Percentiles rank a stretch among this genome's conserved stretches.
Conservation (phyloP, 2,797 vertebrate genomes). For the Cichlasoma orientale region DNA sequence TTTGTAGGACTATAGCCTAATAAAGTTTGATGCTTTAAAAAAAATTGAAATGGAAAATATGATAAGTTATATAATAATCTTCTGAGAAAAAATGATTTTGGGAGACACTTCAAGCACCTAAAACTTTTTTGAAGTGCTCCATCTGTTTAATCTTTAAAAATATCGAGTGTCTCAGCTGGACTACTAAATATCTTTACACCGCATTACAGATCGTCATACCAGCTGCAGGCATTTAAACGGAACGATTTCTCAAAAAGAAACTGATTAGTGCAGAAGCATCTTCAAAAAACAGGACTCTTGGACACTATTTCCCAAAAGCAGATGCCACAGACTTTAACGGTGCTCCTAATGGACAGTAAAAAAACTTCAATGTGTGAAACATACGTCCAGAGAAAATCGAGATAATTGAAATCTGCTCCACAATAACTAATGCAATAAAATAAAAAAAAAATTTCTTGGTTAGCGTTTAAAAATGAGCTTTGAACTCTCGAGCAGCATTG, state of each 20-base stretch:
- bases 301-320: conserved; percentile 4
- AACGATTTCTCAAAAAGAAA: background rate
- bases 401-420: conserved; percentile 11
- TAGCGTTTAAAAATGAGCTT: conserved; percentile 18
- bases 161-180: background rate
- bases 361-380: background rate
- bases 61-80: background rate
- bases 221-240: background rate
- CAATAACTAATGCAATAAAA: conserved; percentile 14
- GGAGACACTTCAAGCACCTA: background rate
- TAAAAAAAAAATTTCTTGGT: conserved; percentile 10
- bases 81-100: background rate
- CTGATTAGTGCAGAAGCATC: background rate
- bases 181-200: background rate
- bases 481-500: conserved; percentile 24
- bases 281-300: background rate
- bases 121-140: background rate
- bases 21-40: background rate
- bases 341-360: background rate
- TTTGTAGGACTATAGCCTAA: background rate
- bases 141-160: conserved; percentile 5
- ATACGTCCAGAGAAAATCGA: background rate
- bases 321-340: background rate
- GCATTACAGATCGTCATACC: background rate
- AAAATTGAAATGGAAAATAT: background rate